Conservation (phyloP, 2,888 invertebrate species). For the Rotaria socialis region DNA sequence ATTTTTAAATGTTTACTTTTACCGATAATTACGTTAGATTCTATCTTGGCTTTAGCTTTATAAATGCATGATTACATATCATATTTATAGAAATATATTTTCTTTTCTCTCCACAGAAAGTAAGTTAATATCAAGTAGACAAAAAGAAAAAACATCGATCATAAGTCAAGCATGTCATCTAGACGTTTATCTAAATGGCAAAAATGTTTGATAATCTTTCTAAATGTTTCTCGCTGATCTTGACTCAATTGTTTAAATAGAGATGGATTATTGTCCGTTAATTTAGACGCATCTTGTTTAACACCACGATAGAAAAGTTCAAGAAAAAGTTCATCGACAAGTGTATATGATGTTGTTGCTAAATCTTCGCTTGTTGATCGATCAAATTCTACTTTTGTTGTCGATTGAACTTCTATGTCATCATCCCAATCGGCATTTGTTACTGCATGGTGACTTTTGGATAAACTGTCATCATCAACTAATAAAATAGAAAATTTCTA, state of each 20-base stretch:
- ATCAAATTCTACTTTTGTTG: not conserved
- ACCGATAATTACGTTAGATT: too few species aligned
- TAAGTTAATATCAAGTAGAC: not conserved
- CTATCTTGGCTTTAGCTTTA: too few species aligned
- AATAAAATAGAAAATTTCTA: not conserved
- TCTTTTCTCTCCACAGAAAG: not conserved
- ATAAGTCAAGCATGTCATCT: not conserved
- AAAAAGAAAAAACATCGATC: not conserved
- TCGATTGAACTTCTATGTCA: not conserved
- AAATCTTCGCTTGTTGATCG: slow-evolving; percentile 2
- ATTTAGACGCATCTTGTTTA: not conserved
- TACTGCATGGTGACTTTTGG: not conserved
- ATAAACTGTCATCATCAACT: not conserved
- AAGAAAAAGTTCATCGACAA: slow-evolving; percentile 25
- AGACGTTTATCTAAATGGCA: slow-evolving; percentile 33
- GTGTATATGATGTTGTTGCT: not conserved
- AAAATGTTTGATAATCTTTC: slow-evolving; percentile 16
- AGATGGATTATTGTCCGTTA: not conserved
- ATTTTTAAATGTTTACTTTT: too few species aligned
- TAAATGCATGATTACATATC: too few species aligned
- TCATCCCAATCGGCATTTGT: not conserved
- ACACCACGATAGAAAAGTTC: slow-evolving; percentile 4
- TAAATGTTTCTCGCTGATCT: slow-evolving; percentile 13
- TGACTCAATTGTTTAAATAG: not conserved
- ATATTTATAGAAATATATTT: not conserved